Base-by-base conservation (phyloP, 2,797 vertebrate genomes). In the Agapornis canus region DNA sequence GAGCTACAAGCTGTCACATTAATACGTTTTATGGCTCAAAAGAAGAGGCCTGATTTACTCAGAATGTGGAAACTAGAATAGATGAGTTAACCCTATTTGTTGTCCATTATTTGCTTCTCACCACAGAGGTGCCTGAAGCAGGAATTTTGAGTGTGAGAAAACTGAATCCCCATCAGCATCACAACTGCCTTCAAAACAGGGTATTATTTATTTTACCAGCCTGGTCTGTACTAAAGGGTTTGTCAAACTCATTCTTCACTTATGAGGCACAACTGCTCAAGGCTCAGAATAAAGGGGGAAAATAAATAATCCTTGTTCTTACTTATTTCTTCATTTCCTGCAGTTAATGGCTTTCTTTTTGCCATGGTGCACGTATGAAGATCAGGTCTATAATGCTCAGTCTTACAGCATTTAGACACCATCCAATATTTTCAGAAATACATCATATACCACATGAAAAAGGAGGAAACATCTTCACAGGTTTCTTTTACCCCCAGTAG, bases 401-500 rank as follows among this genome's bases (percentile, higher is more conserved):
- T 23, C 57, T 80, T 89, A 26, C 25, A 64, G 48, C 19, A 56
- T 80, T 84, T 45, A 82, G 71, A 52, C 26, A 89, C 26, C 21
- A 75, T 22, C 40, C 37, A 43, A 21, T 11, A 69, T 14, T 76
- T 57, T 81, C 65, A 88, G 22, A 91, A 94, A 49, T 3, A 76
- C 65, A 91, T 82, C 45, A 71, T 12, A 81, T 8, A 77, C 35
- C 45, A 82, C 52, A 64, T 32, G 37, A 86, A 90, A 82, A 76
- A 71, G 39, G 9, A 93, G 31, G 32, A 91, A 95, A 79, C 11
- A 25, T 54, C 68, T 87, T 82, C 70, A 45, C 23, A 49, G 66
- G 35, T 35, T 61, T 42, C n/a, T 35, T 3, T 0, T 6, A 21
- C 16, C 26, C 26, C 22, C 26, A 26, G 9, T 0, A 77, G 32